Evolutionary conservation across 2,113 vertebrate species (phyloP).

Genomic region (Bufo gargarizans): DNA sequence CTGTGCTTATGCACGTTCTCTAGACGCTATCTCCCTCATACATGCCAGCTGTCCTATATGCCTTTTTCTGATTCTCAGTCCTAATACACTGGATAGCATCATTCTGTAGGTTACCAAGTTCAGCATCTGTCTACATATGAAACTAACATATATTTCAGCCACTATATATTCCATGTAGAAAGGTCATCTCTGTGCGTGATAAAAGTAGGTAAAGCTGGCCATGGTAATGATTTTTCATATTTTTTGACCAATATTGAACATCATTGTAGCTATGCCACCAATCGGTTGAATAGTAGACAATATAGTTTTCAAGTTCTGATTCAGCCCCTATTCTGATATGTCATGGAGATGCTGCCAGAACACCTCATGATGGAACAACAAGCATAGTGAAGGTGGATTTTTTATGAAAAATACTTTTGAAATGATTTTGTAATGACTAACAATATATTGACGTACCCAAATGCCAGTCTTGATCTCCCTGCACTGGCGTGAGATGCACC

Average conservation of each 20-base stretch:
- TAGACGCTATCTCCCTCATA: background rate
- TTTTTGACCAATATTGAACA: background rate
- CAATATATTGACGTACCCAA: background rate
- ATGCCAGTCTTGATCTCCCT: no score
- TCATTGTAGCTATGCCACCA: background rate
- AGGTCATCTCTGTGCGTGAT: no score
- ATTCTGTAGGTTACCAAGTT: background rate
- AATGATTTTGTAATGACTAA: background rate
- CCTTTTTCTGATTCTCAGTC: background rate
- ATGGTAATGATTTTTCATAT: background rate
- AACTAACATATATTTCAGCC: background rate
- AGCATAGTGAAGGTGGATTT: no score
- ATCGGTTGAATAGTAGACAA: no score
- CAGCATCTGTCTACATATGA: background rate
- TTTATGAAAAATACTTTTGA: no score
- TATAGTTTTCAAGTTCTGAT: no score
- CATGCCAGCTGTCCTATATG: conserved; percentile 14
- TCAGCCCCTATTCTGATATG: no score
- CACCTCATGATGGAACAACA: no score
- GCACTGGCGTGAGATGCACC: no score
- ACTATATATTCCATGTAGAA: background rate
- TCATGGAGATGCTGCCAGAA: no score
- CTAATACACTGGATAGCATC: background rate
- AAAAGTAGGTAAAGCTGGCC: background rate
- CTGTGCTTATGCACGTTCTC: background rate